Evolutionary conservation across 2,113 vertebrate species (phyloP).

Genomic region (Leptobrachium ailaonicum): DNA sequence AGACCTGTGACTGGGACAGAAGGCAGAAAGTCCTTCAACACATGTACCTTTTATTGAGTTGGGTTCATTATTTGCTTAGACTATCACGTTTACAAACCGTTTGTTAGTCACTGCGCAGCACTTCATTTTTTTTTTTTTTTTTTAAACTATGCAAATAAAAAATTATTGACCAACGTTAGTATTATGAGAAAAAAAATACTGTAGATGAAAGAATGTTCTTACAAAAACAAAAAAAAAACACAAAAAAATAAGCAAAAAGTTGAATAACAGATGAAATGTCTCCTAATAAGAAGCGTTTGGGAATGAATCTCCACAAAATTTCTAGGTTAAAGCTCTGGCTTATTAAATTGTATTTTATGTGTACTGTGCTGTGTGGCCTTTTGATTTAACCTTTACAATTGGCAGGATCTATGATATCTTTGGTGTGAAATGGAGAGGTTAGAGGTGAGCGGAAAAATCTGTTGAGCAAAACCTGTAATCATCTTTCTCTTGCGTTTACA

Average conservation of each 20-base stretch:
- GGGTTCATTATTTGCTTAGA: conserved; percentile 42
- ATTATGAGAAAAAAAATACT: conserved; percentile 14
- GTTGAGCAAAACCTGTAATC: conserved; percentile 32
- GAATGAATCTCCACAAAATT: conserved; percentile 47
- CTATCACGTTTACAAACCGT: conserved; percentile 39
- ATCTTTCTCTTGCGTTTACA: conserved; percentile 26
- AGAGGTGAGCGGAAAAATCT: conserved; percentile 47
- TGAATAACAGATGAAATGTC: conserved; percentile 20
- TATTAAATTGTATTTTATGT: conserved; percentile 49
- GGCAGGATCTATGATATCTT: conserved; percentile 47
- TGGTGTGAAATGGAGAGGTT: conserved; percentile 30
- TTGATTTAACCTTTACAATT: conserved; percentile 47
- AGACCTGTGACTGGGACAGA: conserved; percentile 79
- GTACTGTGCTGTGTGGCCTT: conserved; percentile 50
- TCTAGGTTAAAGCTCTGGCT: conserved; percentile 51
- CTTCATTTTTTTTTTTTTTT: no score
- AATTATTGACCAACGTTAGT: conserved; percentile 18
- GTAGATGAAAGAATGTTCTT: conserved; percentile 36
- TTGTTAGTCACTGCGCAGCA: conserved; percentile 38
- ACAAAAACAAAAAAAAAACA: conserved; percentile 13
- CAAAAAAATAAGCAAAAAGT: conserved; percentile 31
- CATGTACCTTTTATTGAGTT: conserved; percentile 45
- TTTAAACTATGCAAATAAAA: conserved; percentile 39
- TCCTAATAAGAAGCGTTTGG: conserved; percentile 36
- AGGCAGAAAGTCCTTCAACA: conserved; percentile 54